Conservation (phyloP, 23 tunicate genomes). For the Styela clava region DNA sequence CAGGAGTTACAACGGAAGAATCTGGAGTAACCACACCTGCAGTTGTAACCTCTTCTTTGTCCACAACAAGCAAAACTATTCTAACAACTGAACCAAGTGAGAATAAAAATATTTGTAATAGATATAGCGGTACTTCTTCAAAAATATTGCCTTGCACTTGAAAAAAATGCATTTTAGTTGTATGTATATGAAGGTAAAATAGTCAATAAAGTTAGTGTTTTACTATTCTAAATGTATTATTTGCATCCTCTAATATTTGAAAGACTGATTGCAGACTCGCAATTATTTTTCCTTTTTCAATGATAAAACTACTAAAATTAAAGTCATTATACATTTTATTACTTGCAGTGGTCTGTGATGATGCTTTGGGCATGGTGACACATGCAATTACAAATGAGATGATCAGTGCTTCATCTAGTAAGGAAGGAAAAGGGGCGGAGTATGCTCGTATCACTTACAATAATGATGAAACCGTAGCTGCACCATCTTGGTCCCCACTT, state of each 20-base stretch:
- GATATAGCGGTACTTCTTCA: not conserved
- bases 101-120: too few relatives aligned
- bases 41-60: conserved; percentile 27
- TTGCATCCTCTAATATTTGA: too few relatives aligned
- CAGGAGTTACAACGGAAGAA: too few relatives aligned
- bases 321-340: too few relatives aligned
- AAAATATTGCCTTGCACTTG: not conserved
- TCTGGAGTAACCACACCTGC: conserved; percentile 11
- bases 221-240: too few relatives aligned
- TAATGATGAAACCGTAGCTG: not conserved
- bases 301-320: too few relatives aligned
- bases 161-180: too few relatives aligned
- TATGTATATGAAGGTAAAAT: too few relatives aligned
- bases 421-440: conserved; percentile 47
- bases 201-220: too few relatives aligned
- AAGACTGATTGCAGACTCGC: too few relatives aligned
- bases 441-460: conserved; percentile 33
- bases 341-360: conserved; percentile 59
- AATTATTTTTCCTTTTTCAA: too few relatives aligned
- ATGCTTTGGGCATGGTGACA: conserved; percentile 70
- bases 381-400: conserved; percentile 39
- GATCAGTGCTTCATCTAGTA: conserved; percentile 53
- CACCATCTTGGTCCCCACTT: conserved; percentile 63
- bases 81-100: conserved; percentile 13
- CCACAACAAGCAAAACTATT: conserved; percentile 23